Base-by-base conservation (phyloP, 2,888 invertebrate species). In the Plagodis dolabraria region DNA sequence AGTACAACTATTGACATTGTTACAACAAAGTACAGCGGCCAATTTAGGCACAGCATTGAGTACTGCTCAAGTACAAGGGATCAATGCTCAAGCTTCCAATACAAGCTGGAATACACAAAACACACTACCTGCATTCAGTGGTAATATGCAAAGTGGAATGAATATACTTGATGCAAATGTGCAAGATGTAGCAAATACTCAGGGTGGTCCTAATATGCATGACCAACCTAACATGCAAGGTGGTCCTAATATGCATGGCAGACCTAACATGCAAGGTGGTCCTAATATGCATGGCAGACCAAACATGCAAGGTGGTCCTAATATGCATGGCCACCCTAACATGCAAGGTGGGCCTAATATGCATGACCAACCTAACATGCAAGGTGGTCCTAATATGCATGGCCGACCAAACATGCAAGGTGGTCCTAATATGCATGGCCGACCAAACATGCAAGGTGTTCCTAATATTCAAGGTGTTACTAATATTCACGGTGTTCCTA, bases 331-430 rank as follows among this genome's bases (percentile, higher is more conserved):
- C 12, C 43, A 34, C 35, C 0, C 40, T 11, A 53, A 44, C n/a
- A 33, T 45, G 33, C 49, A 42, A 36, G 40, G 11, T 44, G 60
- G 51, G 7, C 38, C 53, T n/a, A 52, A 42, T 47, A 57, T 49
- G 9, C 55, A 49, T 43, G 10, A 36, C 52, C 47, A 42, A 5
- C 0, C 47, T 9, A 54, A 51, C 42, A 44, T 54, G 6, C 63
- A 60, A 10, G 38, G 34, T 40, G 57, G 48, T 1, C 22, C 45
- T 10, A 57, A 53, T 45, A 59, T 53, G 38, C 60, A 58, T 35
- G 34, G 52, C 43, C 50, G 48, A 5, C 11, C 49, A 1, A 55
- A 52, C 22, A 51, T 57, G 53, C 55, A 54, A 38, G 22, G 52
- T 55, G 43, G 42, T 0, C 47, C 52, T 1, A 60, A 53, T 34